phyloP scores from a whole-genome alignment of 2,113 vertebrate genomes.

The Protobothrops flavoviridis region DNA sequence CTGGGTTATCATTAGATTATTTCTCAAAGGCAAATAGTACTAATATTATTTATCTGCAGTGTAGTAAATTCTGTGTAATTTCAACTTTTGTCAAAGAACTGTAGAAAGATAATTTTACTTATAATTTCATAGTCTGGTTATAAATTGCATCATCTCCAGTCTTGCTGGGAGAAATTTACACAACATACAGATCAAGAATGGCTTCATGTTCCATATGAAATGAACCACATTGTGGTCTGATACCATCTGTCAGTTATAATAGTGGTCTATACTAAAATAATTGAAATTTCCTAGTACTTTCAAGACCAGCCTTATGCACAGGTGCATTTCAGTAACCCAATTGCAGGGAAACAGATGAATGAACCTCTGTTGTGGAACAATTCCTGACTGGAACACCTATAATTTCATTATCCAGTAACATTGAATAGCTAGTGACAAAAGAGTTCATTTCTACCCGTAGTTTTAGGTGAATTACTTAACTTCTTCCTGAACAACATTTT shows the following conservation, averaged over 20 bases:
- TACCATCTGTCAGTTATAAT: background rate
- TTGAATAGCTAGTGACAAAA: slow-evolving; percentile 3
- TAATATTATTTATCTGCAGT: background rate
- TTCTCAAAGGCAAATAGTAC: background rate
- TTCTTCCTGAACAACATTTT: background rate
- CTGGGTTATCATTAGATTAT: background rate
- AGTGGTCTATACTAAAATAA: background rate
- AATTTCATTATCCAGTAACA: slow-evolving; percentile 34
- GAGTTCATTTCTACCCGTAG: slow-evolving; percentile 25
- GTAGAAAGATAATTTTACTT: background rate
- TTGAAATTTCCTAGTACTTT: background rate
- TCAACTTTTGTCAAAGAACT: background rate
- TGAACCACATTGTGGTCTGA: background rate
- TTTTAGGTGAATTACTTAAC: slow-evolving; percentile 19
- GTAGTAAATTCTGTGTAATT: background rate
- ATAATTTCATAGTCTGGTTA: background rate
- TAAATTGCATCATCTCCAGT: background rate
- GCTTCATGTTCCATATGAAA: background rate
- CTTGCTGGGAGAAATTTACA: background rate
- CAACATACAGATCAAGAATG: background rate
- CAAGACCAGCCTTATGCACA: background rate
- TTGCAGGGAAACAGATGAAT: background rate
- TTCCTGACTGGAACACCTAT: background rate
- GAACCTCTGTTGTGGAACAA: background rate
- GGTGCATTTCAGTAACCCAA: background rate